phyloP scores from a whole-genome alignment of 2,797 vertebrate species.

The Melanotaenia nigrans region DNA sequence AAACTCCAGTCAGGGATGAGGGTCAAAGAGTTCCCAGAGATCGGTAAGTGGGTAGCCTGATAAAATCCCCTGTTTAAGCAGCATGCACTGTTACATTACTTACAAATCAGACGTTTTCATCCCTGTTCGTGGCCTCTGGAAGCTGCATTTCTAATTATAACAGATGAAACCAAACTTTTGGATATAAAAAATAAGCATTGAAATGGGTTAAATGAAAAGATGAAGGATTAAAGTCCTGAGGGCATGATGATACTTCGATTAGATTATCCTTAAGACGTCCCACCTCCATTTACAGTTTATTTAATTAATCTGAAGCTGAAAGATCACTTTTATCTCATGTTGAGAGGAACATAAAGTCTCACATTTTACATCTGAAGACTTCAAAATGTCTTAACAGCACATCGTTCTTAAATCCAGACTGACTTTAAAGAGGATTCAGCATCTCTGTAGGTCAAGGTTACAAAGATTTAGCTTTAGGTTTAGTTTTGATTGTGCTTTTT shows the following conservation, averaged over 20 bases:
- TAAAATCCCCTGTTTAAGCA: too few species aligned
- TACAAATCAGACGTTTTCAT: not conserved
- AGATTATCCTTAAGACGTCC: not conserved
- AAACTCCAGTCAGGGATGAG: constrained; percentile 91
- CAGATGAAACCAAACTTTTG: constrained; percentile 1
- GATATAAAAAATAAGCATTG: not conserved
- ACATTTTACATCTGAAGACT: not conserved
- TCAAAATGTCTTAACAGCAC: not conserved
- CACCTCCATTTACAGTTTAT: too few species aligned
- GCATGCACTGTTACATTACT: not conserved
- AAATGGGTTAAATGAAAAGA: too few species aligned
- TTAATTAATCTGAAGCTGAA: not conserved
- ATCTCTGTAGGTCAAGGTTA: not conserved
- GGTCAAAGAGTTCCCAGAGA: constrained; percentile 93
- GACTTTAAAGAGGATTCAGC: not conserved
- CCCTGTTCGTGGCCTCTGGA: not conserved
- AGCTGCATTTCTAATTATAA: not conserved
- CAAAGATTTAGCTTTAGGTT: not conserved
- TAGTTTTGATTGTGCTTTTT: not conserved
- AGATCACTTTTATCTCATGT: not conserved
- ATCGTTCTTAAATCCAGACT: not conserved
- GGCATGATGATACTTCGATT: not conserved
- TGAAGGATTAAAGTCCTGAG: not conserved
- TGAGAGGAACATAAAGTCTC: not conserved
- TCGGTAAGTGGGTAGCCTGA: constrained; percentile 79